Base-by-base conservation (phyloP, 2,113 vertebrate genomes). In the Phoxinus phoxinus region DNA sequence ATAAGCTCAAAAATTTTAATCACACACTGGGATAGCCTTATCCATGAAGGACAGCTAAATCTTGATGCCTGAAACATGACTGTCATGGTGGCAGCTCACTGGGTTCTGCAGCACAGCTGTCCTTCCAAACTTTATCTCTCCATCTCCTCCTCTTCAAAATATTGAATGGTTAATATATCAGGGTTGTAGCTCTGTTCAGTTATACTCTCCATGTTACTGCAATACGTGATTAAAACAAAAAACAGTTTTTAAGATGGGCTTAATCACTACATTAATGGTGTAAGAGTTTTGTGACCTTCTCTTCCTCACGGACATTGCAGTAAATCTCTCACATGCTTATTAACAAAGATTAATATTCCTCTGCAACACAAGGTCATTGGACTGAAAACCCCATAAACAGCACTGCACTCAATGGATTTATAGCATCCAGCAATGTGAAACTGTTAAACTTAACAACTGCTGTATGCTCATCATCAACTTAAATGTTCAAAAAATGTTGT, bases 291-390 rank as follows among this genome's bases (percentile, higher is more conserved):
- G 46, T 85, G 84, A 91, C 67, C 63, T 90, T 92, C 82, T 87
- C 59, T 23, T 32, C 4, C 13, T 81, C 59, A 78, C 35, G 35
- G 58, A 32, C 30, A 85, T 9, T 15, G 63, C 81, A 23, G 71
- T 1, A 65, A 83, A 84, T 87, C 82, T 81, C 53, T 86, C 78
- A 13, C 41, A 17, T 1, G 51, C 81, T 91, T 53, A 83, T 78
- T 85, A 88, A 32, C 61, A 88, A 82, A 84, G 69, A 91, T 91
- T 87, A 79, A 88, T 90, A 89, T 85, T 89, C 87, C 77, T 65
- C 83, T 85, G 88, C 59, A 89, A 75, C 69, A 86, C 67, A 88
- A 89, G 77, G 85, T 90, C 88, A 61, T 46, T 85, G 32, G 58
- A 44, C 17, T 3, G 23, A 19, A 74, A 27, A 82, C 48, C 67